phyloP scores from a whole-genome alignment of 1,140 invertebrate genomes.

The Pseudomyrmex gracilis region DNA sequence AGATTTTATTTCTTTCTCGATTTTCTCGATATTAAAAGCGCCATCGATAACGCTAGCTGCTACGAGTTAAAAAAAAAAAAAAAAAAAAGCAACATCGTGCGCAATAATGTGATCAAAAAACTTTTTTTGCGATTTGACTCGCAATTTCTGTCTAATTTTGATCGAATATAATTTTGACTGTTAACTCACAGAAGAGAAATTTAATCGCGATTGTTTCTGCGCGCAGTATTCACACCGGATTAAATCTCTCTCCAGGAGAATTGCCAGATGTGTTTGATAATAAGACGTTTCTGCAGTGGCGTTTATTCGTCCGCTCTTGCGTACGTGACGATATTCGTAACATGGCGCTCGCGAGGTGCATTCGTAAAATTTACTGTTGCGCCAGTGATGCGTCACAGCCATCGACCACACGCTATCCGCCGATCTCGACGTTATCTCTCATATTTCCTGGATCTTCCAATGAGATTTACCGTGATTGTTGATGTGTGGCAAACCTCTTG shows the following conservation, averaged over 20 bases:
- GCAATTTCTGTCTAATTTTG: too few relatives aligned
- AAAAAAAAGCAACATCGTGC: background rate
- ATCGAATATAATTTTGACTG: too few relatives aligned
- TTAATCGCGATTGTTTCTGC: background rate
- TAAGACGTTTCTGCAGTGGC: background rate
- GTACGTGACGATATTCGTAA: background rate
- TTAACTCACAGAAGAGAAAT: too few relatives aligned
- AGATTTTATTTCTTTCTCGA: background rate
- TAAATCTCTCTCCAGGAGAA: slow-evolving; percentile 2
- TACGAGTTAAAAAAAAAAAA: background rate
- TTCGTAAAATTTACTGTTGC: slow-evolving; percentile 34
- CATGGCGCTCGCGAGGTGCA: background rate
- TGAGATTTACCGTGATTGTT: slow-evolving; percentile 44
- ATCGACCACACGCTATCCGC: slow-evolving; percentile 20
- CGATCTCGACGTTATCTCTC: slow-evolving; percentile 27
- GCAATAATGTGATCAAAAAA: background rate
- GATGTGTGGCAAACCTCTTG: background rate
- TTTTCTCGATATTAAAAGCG: background rate
- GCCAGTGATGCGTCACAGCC: background rate
- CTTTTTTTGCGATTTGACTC: background rate
- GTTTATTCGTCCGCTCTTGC: background rate
- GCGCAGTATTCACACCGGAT: background rate
- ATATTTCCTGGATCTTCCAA: background rate
- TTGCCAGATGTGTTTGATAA: slow-evolving; percentile 43
- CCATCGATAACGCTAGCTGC: background rate